Conservation (phyloP, 2,113 vertebrate species). For the Dipodomys merriami region DNA sequence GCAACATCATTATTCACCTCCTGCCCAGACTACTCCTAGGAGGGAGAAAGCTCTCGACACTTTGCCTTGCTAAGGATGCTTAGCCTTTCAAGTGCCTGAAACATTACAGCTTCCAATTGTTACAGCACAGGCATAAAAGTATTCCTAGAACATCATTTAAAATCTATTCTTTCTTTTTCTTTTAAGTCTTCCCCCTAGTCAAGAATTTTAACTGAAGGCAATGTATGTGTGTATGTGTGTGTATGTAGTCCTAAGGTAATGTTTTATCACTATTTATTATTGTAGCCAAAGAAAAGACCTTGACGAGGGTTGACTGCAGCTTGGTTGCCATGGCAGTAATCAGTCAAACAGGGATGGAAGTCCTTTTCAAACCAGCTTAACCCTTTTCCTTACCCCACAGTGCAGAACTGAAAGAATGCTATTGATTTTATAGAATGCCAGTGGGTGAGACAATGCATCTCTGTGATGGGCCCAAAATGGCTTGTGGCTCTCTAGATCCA, state of each 20-base stretch:
- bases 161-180: background rate
- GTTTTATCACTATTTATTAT: constrained; percentile 69
- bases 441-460: background rate
- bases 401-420: background rate
- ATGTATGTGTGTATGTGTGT: background rate
- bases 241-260: constrained; percentile 61
- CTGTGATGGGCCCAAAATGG: background rate
- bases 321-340: constrained; percentile 73
- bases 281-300: constrained; percentile 56
- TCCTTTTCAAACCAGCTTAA: constrained; percentile 53
- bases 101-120: constrained; percentile 10
- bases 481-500: too few species aligned
- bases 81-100: constrained; percentile 26
- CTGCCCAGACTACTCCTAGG: background rate
- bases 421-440: background rate
- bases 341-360: constrained; percentile 48
- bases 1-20: constrained; percentile 25
- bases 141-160: constrained; percentile 45
- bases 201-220: constrained; percentile 62
- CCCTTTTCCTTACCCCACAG: constrained; percentile 42
- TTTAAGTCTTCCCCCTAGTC: background rate
- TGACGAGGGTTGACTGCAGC: constrained; percentile 63
- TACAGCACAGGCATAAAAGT: background rate
- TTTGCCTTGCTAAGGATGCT: background rate
- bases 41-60: background rate